Conservation (phyloP, 2,888 invertebrate genomes). For the Dermolepida albohirtum region DNA sequence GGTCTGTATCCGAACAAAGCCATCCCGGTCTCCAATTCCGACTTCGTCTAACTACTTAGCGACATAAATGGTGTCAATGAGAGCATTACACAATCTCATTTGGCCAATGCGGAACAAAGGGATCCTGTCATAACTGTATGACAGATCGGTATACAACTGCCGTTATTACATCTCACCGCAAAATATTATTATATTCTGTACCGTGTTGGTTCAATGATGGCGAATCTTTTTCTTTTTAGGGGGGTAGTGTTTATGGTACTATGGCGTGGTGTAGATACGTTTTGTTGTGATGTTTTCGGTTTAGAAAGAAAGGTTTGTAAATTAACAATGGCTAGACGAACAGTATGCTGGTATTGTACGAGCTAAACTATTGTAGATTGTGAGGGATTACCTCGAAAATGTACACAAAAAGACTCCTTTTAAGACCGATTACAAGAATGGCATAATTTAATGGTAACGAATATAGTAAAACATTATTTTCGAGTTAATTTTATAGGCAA, state of each 20-base stretch:
- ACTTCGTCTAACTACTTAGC: conserved; percentile 47
- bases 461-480: no score
- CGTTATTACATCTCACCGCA: conserved; percentile 30
- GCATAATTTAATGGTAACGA: no score
- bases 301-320: conserved; percentile 1
- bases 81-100: conserved; percentile 56
- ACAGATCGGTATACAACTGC: conserved; percentile 54
- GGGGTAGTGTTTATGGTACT: conserved; percentile 4
- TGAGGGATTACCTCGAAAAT: conserved; percentile 19
- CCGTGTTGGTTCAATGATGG: background rate
- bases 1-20: conserved; percentile 46
- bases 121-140: conserved; percentile 60
- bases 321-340: conserved; percentile 18
- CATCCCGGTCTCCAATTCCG: conserved; percentile 46
- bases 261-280: conserved; percentile 3
- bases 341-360: conserved; percentile 8
- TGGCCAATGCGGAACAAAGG: conserved; percentile 55
- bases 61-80: conserved; percentile 43
- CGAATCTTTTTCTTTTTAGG: conserved; percentile 1
- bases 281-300: background rate
- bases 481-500: no score
- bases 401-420: no score
- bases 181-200: background rate
- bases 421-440: no score
- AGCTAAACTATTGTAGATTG: conserved; percentile 28